Evolutionary conservation across 2,113 vertebrate genomes (phyloP), one percentile per base, ranked within the genome.

Genomic region (Setophaga kirtlandii): DNA sequence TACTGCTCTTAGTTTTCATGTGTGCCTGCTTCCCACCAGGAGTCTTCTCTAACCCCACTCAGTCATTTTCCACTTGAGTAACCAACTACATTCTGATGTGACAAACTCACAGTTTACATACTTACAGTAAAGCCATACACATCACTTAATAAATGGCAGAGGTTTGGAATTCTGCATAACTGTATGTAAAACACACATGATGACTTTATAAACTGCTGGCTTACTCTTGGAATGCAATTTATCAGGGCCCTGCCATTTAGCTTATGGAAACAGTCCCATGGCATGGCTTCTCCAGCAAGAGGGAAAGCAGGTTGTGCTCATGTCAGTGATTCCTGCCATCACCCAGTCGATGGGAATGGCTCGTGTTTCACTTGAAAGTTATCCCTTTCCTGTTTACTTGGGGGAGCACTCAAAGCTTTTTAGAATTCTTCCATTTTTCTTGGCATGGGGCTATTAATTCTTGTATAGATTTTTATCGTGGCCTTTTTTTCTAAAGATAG

Each of bases 351-450:
- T 89, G 76, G 42, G 87, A 84, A 78, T 52, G 41, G 56, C 50
- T 92, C 0, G 0, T 55, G 25, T 63, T 64, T 88, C 56, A 44
- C 56, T 83, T 63, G 42, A 60, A 90, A 58, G 15, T 76, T 91
- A 79, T 55, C 69, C 77, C 70, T 89, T 92, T 87, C 80, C 87
- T 92, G 87, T 82, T 94, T 87, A 65, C 49, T 64, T 95, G 69
- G 76, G 50, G 65, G 80, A 75, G 56, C 69, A 44, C 69, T 90
- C 68, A 55, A 89, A 64, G 49, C 41, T 92, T 89, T 87, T 89
- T 69, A 82, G 81, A 89, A 68, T 71, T 78, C 83, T 85, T 87
- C 58, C 65, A n/a, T 86, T 94, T 94, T 78, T 81, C 65, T 94
- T 83, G 52, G 47, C 44, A 11, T 83, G 23, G 15, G 35, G 64